Evolutionary conservation across 2,797 vertebrate genomes (phyloP).

Genomic region (Argya squamiceps): DNA sequence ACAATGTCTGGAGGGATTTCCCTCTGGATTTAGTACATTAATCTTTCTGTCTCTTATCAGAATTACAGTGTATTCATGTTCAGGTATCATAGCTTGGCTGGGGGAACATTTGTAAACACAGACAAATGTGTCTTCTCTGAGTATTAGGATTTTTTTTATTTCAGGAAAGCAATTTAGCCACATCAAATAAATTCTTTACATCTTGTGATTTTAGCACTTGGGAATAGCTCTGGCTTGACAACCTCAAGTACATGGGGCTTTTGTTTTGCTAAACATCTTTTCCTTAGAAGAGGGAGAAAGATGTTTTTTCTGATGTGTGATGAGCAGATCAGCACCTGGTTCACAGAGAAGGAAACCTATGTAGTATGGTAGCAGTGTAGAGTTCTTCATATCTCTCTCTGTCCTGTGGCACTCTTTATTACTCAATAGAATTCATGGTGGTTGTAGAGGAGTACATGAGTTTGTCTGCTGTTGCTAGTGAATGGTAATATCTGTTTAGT

Average conservation of each 20-base stretch:
- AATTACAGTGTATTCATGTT: neutral
- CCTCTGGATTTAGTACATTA: slow-evolving; percentile 15
- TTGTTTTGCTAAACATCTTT: neutral
- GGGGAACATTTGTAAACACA: slow-evolving; percentile 19
- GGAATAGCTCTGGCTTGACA: neutral
- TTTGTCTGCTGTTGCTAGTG: neutral
- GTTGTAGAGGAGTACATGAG: neutral
- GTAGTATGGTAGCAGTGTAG: accelerated
- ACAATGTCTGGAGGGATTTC: slow-evolving; percentile 49
- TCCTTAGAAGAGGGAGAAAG: neutral
- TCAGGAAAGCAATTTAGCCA: neutral
- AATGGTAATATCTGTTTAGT: neutral
- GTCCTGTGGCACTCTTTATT: neutral
- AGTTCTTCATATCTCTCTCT: neutral
- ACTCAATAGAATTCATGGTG: neutral
- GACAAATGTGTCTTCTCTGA: neutral
- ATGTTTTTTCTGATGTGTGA: neutral
- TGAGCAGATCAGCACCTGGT: neutral
- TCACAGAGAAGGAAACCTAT: neutral
- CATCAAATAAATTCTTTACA: neutral
- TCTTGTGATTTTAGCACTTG: neutral
- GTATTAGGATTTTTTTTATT: neutral
- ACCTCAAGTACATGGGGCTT: neutral
- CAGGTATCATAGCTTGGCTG: slow-evolving; percentile 1
- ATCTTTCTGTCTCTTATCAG: slow-evolving; percentile 18